Conservation (phyloP, 2,888 invertebrate genomes). For the Ornithoptera alexandrae region DNA sequence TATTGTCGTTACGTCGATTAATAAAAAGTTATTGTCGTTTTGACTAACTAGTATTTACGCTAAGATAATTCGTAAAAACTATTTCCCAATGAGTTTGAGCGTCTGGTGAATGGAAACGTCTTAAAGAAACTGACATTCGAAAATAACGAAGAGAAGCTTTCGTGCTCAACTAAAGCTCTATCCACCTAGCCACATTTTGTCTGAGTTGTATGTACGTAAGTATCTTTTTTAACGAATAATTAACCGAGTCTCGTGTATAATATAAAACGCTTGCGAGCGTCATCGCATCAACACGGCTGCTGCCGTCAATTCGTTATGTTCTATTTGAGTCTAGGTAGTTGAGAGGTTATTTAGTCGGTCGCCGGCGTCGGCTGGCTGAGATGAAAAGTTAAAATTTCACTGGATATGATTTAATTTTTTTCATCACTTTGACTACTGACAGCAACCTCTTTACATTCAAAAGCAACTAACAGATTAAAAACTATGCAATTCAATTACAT, state of each 20-base stretch:
- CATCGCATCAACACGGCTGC: slow-evolving; percentile 5
- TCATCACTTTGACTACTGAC: background rate
- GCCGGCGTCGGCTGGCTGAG: slow-evolving; percentile 6
- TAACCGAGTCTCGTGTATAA: background rate
- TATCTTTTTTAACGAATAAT: background rate
- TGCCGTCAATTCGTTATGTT: slow-evolving; percentile 21
- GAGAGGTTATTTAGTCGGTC: slow-evolving; percentile 13
- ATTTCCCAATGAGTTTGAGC: too few species aligned
- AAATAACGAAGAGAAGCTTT: too few species aligned
- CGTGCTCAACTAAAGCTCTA: too few species aligned
- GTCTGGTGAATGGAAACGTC: too few species aligned
- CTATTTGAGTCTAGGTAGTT: slow-evolving; percentile 18
- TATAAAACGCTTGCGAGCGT: slow-evolving; percentile 3
- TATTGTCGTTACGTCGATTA: too few species aligned
- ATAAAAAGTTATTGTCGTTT: too few species aligned
- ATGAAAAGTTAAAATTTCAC: slow-evolving; percentile 3
- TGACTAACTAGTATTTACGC: too few species aligned
- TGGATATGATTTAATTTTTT: background rate
- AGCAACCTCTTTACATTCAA: background rate
- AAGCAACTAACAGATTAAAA: background rate
- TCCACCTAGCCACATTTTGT: too few species aligned
- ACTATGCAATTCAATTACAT: background rate
- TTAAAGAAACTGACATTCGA: too few species aligned
- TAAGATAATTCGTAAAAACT: too few species aligned
- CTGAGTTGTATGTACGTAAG: too few species aligned